A percentile compares a stretch with the other conserved stretches of the same genome.
Conservation (phyloP, 64 coral and sea anemone genomes). For the Montipora capricornis region DNA sequence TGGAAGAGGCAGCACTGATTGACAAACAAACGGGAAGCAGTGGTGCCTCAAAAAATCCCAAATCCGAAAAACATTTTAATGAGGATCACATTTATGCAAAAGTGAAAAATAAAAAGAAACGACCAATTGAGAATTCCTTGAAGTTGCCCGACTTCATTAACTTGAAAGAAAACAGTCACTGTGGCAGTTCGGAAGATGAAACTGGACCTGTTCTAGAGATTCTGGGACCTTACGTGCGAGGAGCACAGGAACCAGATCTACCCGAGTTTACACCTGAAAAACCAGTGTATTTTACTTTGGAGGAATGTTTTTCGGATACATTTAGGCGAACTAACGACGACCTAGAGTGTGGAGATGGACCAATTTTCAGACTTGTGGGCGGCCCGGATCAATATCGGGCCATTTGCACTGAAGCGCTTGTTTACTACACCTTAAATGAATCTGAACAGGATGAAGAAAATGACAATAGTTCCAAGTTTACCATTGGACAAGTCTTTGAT, state of each 20-base stretch:
- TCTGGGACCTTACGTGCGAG: neutral
- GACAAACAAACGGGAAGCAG: neutral
- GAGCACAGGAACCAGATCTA: neutral
- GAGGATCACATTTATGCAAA: conserved; percentile 10
- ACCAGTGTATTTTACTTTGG: neutral
- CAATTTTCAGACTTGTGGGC: neutral
- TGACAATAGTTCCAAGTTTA: neutral
- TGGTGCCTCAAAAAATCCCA: neutral
- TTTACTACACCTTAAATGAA: neutral
- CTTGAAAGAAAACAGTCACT: neutral
- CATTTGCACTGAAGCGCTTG: neutral
- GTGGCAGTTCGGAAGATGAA: neutral
- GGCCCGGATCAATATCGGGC: neutral
- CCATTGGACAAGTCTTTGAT: neutral
- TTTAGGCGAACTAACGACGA: neutral
- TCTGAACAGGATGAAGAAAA: neutral
- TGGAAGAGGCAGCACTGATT: neutral
- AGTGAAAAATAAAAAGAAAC: neutral
- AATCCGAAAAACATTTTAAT: neutral
- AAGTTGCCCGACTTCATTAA: neutral
- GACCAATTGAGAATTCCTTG: neutral
- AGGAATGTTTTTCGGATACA: conserved; percentile 2
- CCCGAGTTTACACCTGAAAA: neutral
- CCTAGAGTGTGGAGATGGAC: neutral
- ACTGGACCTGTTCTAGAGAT: neutral